Percentiles rank a stretch among this genome's conserved stretches.
Evolutionary conservation across 2,797 vertebrate genomes (phyloP).

Genomic region (Amniataba percoides): DNA sequence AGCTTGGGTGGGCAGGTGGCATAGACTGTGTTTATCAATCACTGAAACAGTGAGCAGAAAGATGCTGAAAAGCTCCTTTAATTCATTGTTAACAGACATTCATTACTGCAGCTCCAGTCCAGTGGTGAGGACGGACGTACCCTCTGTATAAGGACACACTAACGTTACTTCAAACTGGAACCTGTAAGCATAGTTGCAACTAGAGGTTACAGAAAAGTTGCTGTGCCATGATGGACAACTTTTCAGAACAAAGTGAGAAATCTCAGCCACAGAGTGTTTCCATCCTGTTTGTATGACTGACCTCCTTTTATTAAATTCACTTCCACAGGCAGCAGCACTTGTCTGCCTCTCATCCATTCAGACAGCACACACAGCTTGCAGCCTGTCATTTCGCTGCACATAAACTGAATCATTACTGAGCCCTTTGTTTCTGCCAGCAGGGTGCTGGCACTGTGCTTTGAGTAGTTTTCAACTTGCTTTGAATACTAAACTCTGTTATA

Average conservation of each 20-base stretch:
- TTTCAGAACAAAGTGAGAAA: not conserved
- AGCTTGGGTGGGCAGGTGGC: not conserved
- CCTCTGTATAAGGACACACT: no score
- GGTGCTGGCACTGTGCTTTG: not conserved
- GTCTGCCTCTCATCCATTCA: not conserved
- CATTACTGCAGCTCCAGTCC: not conserved
- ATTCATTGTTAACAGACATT: not conserved
- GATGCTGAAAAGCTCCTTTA: not conserved
- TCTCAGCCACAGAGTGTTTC: not conserved
- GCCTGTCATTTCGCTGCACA: not conserved
- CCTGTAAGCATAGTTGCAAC: not conserved
- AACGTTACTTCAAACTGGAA: not conserved
- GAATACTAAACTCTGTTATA: not conserved
- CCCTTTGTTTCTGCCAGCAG: not conserved
- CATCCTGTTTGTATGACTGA: not conserved
- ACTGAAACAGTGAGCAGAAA: conserved; percentile 5
- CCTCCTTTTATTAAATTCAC: not conserved
- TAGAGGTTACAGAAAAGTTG: not conserved
- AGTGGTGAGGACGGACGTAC: not conserved
- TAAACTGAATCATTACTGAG: not conserved
- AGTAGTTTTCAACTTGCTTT: not conserved
- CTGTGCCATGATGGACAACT: not conserved
- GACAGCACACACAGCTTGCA: not conserved
- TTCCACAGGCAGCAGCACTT: not conserved
- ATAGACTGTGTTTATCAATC: not conserved